Evolutionary conservation across 2,888 invertebrate genomes (phyloP), one percentile per base, ranked within the genome.

Genomic region (Pandemis cinnamomeana): DNA sequence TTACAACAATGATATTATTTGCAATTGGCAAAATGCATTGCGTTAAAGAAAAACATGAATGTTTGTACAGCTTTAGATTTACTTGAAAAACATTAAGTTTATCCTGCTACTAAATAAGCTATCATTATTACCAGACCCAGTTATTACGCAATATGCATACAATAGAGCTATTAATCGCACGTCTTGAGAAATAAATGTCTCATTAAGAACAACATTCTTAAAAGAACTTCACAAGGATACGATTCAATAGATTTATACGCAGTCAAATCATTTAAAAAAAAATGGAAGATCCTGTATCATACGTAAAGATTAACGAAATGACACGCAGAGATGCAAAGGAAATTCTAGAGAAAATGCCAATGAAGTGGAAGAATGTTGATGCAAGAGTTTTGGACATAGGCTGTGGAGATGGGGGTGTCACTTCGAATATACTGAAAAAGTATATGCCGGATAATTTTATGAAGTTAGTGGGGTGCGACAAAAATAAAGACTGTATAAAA

Each of bases 401-500:
- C 0, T 96, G 95, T 71, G 96, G 96, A 0, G 95, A 95, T n/a
- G 96, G 96, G 0, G 94, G 95, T 81, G 95, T 96, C n/a, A 95
- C 95, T 61, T 88, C 95, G 0, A 87, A 93, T 51, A 95, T 96
- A 78, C 87, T 92, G 48, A 83, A 87, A 42, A 83, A 96, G 73
- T 96, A 97, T 81, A 96, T 97, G 63, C 88, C 95, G 0, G 86
- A 91, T 0, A 84, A 91, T 42, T 88, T 60, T 61, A 36, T 44
- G 42, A 61, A 51, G 10, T 42, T 73, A 46, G 66, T 73, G 42
- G 77, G 77, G 0, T 51, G 62, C 36, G 77, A 77, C 48, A 75
- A 63, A 5, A 64, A 53, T 11, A 41, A 60, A 10, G 46, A 46
- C 1, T 68, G 64, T 64, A 68, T 77, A 7, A 55, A 71, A 51